Base-by-base conservation (phyloP, 1,140 invertebrate genomes). In the Rhagoletis pomonella region DNA sequence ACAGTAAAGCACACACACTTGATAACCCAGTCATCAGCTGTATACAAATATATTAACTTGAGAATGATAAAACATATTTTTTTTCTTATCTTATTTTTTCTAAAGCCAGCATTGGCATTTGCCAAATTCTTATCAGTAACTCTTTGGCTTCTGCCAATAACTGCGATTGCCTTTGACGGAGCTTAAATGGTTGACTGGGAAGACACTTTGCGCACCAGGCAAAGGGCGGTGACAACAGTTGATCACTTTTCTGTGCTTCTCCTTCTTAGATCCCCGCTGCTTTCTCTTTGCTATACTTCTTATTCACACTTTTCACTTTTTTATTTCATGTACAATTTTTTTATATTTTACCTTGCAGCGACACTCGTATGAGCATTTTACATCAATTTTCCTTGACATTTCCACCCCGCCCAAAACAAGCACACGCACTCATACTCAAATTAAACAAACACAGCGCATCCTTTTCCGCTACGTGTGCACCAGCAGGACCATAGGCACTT, bases 171-270 rank as follows among this genome's bases (percentile, higher is more conserved):
- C 29, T 29, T 39, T 39, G 29, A 55, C 44, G 9, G 10, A 29
- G 29, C 44, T 55, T n/a, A 55, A 55, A 55, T 81, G 73, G 73
- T 55, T 81, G 47, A 81, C 73, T 81, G 47, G 73, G 73, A n/a
- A 55, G 14, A 19, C 17, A 55, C 47, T 81, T 55, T 55, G 47
- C 73, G 47, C 44, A 81, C 73, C 73, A 81, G 47, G 73, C 73
- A 81, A 81, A 81, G 73, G 73, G 73, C 47, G 73, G 73, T 81
- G 73, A 81, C 73, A 81, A 81, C 73, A 81, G 73, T 81, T 81
- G 73, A 81, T 81, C 73, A 81, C 47, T 81, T 81, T 42, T 81
- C 47, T 81, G 47, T 50, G 73, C 73, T 55, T 81, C 14, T 29
- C n/a, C 73, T 55, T 81, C 73, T 81, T 81, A n/a, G 55, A 47